Percentiles rank a stretch among this genome's conserved stretches.
phyloP scores from a whole-genome alignment of 2,888 invertebrate species.

The Coenonympha arcania region DNA sequence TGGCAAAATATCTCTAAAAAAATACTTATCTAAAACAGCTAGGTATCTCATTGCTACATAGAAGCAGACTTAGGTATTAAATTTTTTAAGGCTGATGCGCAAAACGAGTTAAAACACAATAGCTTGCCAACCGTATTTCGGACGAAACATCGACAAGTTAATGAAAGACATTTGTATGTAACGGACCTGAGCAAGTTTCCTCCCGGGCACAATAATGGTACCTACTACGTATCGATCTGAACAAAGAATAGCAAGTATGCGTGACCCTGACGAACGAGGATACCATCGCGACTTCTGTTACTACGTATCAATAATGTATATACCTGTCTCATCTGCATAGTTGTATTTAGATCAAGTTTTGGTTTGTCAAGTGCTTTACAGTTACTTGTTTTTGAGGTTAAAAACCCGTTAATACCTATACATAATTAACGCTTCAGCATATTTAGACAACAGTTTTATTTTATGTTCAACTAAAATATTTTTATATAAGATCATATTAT shows the following conservation, averaged over 20 bases:
- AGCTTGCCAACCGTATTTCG: conserved; percentile 42
- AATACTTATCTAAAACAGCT: not conserved
- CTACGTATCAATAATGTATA: conserved; percentile 19
- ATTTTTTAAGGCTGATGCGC: conserved; percentile 31
- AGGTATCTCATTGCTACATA: not conserved
- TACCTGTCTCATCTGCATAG: conserved; percentile 11
- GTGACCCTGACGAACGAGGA: conserved; percentile 19
- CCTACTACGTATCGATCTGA: conserved; percentile 43
- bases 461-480: no score
- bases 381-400: not conserved
- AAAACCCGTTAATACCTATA: not conserved
- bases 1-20: not conserved
- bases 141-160: conserved; percentile 65
- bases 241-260: conserved; percentile 35
- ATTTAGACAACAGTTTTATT: no score
- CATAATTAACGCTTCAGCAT: no score
- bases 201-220: conserved; percentile 54
- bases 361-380: not conserved
- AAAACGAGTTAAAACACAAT: conserved; percentile 53
- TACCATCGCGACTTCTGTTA: conserved; percentile 11
- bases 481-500: no score
- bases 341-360: conserved; percentile 5
- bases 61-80: conserved; percentile 9
- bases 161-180: conserved; percentile 73
- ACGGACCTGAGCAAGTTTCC: conserved; percentile 66